Evolutionary conservation across 30 jellyfish, hydroid and myxozoan species (phyloP), one percentile per base, ranked within the genome.

Genomic region (Hydractinia echinata): DNA sequence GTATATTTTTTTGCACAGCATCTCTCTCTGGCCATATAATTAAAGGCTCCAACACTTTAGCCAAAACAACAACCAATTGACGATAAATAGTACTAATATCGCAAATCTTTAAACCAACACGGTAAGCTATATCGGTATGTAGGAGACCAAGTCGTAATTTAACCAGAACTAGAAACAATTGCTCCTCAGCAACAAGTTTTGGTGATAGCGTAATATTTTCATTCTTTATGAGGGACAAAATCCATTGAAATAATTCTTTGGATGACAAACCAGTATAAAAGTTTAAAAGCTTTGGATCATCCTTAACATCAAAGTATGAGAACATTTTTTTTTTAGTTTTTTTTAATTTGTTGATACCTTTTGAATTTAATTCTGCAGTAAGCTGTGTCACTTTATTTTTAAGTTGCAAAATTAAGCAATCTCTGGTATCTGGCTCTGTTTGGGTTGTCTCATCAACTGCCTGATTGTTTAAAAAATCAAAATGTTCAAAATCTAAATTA

Each of bases 391-490:
- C 39, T 64, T 9, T 64, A 7, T 51, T 64, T n/a, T 64, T 51
- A 44, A 64, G 2, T 64, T 64, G 19, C 39, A 51, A 64, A 44
- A 64, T 51, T n/a, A 6, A 7, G 4, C 51, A 64, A 51, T 64
- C 74, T 64, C 74, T 64, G 16, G 51, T n/a, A 64, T 64, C 74
- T n/a, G 74, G 74, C 19, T 64, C 74, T 64, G 74, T 64, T 64
- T 64, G 74, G 19, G 39, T 64, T 64, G 74, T 51, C 39, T 64
- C 39, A 7, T 64, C 74, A 64, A 13, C 19, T 44, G 4, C 39
- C 18, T 64, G 74, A 51, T 64, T n/a, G 74, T n/a, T 64, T 64
- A n/a, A 64, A 64, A 64, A n/a, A 13, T 13, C 39, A 51, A 6
- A 30, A 30, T 30, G 44, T 30, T 30, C 44, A n/a, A n/a, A n/a